Conservation (phyloP, 2,113 vertebrate genomes). For the Hoplias malabaricus region DNA sequence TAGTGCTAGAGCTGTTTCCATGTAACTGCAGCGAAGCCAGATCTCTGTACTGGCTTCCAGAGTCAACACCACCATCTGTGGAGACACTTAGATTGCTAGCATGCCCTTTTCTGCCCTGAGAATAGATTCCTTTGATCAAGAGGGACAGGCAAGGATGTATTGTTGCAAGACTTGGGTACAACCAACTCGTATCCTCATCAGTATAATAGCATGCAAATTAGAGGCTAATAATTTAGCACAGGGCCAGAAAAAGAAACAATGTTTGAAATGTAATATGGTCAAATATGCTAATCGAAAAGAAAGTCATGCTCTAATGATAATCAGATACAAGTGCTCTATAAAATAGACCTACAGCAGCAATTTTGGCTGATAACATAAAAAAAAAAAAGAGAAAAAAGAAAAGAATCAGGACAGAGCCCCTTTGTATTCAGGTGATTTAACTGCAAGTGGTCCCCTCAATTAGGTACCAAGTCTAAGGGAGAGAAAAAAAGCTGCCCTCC, state of each 20-base stretch:
- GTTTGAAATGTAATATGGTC: not conserved
- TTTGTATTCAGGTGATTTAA: constrained; percentile 4
- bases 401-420: not conserved
- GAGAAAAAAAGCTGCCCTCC: not conserved
- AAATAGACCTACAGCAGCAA: too few relatives aligned
- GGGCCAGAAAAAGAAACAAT: not conserved
- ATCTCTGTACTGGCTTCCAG: constrained; percentile 38
- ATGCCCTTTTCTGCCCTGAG: constrained; percentile 37
- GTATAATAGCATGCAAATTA: constrained; percentile 49
- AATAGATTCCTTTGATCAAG: constrained; percentile 52
- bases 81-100: constrained; percentile 56
- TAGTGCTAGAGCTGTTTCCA: constrained; percentile 65
- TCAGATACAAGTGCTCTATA: not conserved
- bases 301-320: not conserved
- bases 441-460: not conserved
- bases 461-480: not conserved
- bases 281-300: not conserved
- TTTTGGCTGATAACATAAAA: too few relatives aligned
- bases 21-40: constrained; percentile 31
- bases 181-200: constrained; percentile 33
- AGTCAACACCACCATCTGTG: constrained; percentile 52
- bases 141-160: constrained; percentile 37
- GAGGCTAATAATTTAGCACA: constrained; percentile 13
- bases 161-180: constrained; percentile 40
- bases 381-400: not conserved